These are phyloP conservation scores for Acanthosepion lycidas DNA, from an alignment of 2,888 invertebrate genomes.

Conservation along the genomic window DNA sequence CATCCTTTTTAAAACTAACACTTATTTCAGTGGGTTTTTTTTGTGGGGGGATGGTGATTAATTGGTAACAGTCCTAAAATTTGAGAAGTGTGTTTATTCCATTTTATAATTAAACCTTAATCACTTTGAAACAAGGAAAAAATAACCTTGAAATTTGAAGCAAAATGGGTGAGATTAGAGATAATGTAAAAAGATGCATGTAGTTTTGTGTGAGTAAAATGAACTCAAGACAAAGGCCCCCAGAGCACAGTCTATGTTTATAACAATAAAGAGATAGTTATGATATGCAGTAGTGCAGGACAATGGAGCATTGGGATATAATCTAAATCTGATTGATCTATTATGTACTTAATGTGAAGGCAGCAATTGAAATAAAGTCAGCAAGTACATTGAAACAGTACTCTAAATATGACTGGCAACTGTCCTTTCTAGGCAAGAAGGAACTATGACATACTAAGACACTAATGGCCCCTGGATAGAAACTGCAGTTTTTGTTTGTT, in stretches of 20 bases:
- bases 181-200: not conserved
- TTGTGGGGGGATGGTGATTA: too few relatives aligned
- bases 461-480: constrained; percentile 8
- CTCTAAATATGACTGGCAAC: not conserved
- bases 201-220: not conserved
- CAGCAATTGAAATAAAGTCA: not conserved
- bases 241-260: not conserved
- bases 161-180: not conserved
- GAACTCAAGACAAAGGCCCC: not conserved
- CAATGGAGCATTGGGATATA: not conserved
- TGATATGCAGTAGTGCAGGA: not conserved
- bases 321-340: not conserved
- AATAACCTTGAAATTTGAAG: not conserved
- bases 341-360: not conserved
- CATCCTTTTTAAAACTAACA: too few relatives aligned
- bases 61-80: too few relatives aligned
- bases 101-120: too few relatives aligned
- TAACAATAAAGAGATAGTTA: not conserved
- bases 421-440: not conserved
- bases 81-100: too few relatives aligned
- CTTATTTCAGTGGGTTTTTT: too few relatives aligned
- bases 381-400: not conserved
- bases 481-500: not conserved
- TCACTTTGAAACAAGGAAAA: not conserved
- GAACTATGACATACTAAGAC: not conserved